Evolutionary conservation across 2,888 invertebrate species (phyloP), one percentile per base, ranked within the genome.

Genomic region (Netelia inedita): DNA sequence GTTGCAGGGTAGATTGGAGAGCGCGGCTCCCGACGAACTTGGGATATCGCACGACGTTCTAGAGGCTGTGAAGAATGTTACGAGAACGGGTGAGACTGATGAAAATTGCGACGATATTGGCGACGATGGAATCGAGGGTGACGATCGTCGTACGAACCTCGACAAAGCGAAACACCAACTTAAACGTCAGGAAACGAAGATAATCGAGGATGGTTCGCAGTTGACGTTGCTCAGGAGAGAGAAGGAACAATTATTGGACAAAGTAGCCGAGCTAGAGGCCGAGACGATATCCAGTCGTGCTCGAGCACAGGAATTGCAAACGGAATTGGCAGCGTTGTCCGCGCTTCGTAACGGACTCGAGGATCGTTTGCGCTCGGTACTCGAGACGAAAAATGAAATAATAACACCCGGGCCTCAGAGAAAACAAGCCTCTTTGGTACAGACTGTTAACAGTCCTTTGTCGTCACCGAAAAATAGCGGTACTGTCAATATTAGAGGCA

Each of bases 221-320:
- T 94, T 96, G 79, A 94, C 95, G 57, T 94, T 95, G 71, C 93
- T 97, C 87, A 95, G 97, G 21, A 95, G 95, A 86, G 98, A 98
- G 91, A 95, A 97, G 65, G 97, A 98, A 92, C 95, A 96, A 16
- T 93, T 98, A 86, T 94, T 97, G 85, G 96, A 97, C 86, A 96
- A 96, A 88, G 95, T 97, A 79, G 96, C 96, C n/a, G 96, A 96
- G 92, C 95, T 97, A 94, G 97, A 97, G 92, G 96, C 97, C 2
- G 97, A 97, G 91, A 96, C 96, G 28, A 94, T 96, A 87, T 95
- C 96, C 69, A 95, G 96, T 65, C 94, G 96, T 72, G 95, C 96
- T 6, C 95, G 96, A 88, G 95, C 96, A 41, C 95, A 95, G 82
- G 95, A 96, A 88, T 94, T 97, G 88, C 95, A 95, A 88, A 95